Evolutionary conservation across 2,888 invertebrate species (phyloP), one percentile per base, ranked within the genome.

Genomic region (Agrotis exclamationis): DNA sequence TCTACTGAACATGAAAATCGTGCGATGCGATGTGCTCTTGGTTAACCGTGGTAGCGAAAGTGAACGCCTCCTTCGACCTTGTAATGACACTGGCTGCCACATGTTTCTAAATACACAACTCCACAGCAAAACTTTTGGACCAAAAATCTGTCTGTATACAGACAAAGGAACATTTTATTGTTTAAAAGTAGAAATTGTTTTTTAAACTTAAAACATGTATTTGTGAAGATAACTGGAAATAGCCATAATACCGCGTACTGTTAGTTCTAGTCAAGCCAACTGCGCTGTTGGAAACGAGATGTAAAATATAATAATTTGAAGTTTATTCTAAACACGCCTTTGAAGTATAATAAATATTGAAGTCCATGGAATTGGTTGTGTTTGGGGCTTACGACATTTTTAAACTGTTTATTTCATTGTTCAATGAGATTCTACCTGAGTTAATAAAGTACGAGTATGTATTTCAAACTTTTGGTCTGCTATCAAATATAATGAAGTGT

Each of bases 21-120:
- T 87, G 88, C 83, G 73, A 81, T 83, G 88, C 83, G 73, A 81
- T 83, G 82, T 80, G 87, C 85, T 88, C 88, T 89, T 86, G 84
- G 86, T 86, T 88, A 90, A 92, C 88, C 83, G 88, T 86, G 76
- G 83, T 83, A 87, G 92, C 90, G 94, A 94, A 93, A 94, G 94
- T 94, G 91, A 94, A 90, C 87, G 91, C 89, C 85, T 88, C 84
- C 87, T 85, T 83, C 90, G 92, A 90, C 94, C 94, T 94, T 93
- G 93, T 84, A 84, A 85, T 89, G 89, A 89, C 85, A 80, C 68
- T 67, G 74, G 63, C 74, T 66, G 70, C 67, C 74, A 81, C 71
- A 81, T 76, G 63, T 73, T 75, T 72, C 11, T 62, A 70, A 22
- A 54, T 18, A 60, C 69, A 78, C 70, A 76, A 74, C 56, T 70